Base-by-base conservation (phyloP, 2,797 vertebrate species). In the Menidia menidia region DNA sequence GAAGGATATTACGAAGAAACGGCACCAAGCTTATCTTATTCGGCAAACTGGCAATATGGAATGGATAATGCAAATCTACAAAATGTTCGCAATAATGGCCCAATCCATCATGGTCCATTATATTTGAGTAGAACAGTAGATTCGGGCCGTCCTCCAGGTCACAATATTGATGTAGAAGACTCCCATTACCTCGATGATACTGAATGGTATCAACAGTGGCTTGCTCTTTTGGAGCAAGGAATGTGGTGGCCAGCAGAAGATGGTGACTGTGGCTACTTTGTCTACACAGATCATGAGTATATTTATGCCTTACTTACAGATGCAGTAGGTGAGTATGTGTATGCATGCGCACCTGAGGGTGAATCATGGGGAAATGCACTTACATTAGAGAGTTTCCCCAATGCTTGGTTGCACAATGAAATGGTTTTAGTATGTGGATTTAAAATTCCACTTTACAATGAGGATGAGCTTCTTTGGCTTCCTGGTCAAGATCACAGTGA, bases 221-320 rank as follows among this genome's bases (percentile, higher is more conserved):
- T 98, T 64, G 86, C 92, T 60, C 93, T 95, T 89, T 92, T 99
- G 82, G 95, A 97, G 82, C 95, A 96, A 88, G 97, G 97, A 2
- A 81, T 98, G 66, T 99, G 98, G 98, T 98, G 96, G 96, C 96
- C 95, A 53, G 96, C 97, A 60, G 96, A 98, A 81, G 94, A 97
- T 82, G 96, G 96, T 43, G 92, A 97, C 64, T 98, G 95, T 93
- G 97, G 97, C 18, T 97, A 98, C 85, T 99, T 96, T 92, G 94
- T 98, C 90, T 99, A 98, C 81, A 96, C 95, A 51, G 97, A 98
- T 86, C 95, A 94, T 67, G 94, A 97, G 63, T 99, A 96, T 64
- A 95, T 98, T 64, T 99, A 98, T 89, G 96, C 96, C 0, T 87
- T 99, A 71, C 95, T 99, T 43, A 98, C 98, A 60, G 97, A 99